Percentiles rank a stretch among this genome's conserved stretches.
phyloP scores from a whole-genome alignment of 2,797 vertebrate species.

The Myotis findleyi region DNA sequence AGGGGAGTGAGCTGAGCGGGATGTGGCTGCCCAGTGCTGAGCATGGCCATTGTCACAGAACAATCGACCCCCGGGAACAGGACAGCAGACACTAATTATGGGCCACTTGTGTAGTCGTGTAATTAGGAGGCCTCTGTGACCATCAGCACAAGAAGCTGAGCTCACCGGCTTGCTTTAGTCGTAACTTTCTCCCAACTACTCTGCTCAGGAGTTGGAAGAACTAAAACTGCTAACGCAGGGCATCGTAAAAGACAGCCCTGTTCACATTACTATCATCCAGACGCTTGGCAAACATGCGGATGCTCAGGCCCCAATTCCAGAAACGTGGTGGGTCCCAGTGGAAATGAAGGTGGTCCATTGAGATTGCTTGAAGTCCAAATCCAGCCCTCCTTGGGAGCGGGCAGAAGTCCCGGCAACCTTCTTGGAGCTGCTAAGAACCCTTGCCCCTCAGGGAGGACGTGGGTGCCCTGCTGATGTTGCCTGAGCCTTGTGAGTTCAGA shows the following conservation, averaged over 20 bases:
- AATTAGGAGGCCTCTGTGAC: constrained; percentile 92
- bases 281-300: not conserved
- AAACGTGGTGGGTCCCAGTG: not conserved
- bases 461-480: too few species aligned
- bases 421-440: not conserved
- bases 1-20: constrained; percentile 87
- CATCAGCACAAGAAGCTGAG: constrained; percentile 87
- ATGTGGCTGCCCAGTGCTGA: constrained; percentile 92
- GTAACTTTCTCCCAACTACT: constrained; percentile 82
- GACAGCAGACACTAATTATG: constrained; percentile 97
- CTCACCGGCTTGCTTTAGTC: constrained; percentile 77
- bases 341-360: not conserved
- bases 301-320: not conserved
- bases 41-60: constrained; percentile 96
- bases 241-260: not conserved
- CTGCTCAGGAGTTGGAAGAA: constrained; percentile 80
- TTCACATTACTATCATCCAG: not conserved
- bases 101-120: constrained; percentile 95
- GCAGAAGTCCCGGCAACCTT: not conserved
- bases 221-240: constrained; percentile 4
- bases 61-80: constrained; percentile 95
- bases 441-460: not conserved
- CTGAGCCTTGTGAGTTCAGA: not conserved
- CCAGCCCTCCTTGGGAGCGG: not conserved
- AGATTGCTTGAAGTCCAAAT: not conserved